Evolutionary conservation across 2,888 invertebrate genomes (phyloP).

Genomic region (Cerastis rubricosa): DNA sequence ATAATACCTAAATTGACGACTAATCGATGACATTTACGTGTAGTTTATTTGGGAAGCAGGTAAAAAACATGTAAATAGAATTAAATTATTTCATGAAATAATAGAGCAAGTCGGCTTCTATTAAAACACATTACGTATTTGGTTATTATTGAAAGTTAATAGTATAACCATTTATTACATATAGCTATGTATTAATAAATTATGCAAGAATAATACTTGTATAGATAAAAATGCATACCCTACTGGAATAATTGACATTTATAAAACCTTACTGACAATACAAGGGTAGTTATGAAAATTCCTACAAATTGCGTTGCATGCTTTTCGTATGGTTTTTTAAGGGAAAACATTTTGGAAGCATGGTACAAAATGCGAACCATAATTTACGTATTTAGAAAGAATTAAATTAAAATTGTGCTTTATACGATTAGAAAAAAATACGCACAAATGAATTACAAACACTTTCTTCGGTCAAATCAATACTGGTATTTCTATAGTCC

Average conservation of each 20-base stretch:
- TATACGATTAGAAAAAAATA: neutral
- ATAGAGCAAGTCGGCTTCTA: neutral
- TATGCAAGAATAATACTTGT: neutral
- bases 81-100: neutral
- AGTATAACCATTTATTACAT: neutral
- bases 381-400: constrained; percentile 14
- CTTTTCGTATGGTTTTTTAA: neutral
- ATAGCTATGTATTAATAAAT: constrained; percentile 11
- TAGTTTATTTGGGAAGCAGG: constrained; percentile 18
- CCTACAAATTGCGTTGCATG: neutral
- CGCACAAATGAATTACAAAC: neutral
- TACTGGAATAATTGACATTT: constrained; percentile 57
- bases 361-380: neutral
- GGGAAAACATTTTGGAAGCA: neutral
- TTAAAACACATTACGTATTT: constrained; percentile 1
- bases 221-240: constrained; percentile 27
- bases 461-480: constrained; percentile 1
- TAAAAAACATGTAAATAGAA: constrained; percentile 18
- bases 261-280: constrained; percentile 31
- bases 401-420: constrained; percentile 2
- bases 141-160: neutral
- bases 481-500: neutral
- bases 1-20: constrained; percentile 12
- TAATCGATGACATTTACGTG: neutral
- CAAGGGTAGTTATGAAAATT: constrained; percentile 26